Evolutionary conservation across 1,140 invertebrate genomes (phyloP), one percentile per base, ranked within the genome.

Genomic region (Bombus consobrinus): DNA sequence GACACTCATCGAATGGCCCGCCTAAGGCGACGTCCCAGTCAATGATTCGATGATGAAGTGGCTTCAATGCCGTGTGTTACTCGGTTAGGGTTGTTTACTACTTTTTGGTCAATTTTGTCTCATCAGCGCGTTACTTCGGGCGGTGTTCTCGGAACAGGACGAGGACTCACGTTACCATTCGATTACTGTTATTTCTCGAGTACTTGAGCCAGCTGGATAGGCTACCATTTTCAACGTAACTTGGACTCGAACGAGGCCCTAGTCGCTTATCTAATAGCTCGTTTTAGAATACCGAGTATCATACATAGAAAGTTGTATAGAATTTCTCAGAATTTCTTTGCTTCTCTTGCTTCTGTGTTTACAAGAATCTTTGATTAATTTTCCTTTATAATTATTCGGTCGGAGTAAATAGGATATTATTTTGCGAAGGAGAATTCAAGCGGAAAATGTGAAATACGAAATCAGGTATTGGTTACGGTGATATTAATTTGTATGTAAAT

Each of bases 141-240:
- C 77, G 22, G 62, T 37, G 77, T 79, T 68, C 77, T 66, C n/a
- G 77, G 77, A 68, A 79, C 41, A 59, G 41, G 41, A 79, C 32
- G 76, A 43, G 59, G 34, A 62, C 37, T 68, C 62, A 12, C 77
- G 77, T 79, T 79, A 79, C 77, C 77, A 53, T 79, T 68, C 77
- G 77, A 79, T 79, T 47, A 79, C 77, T 79, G 77, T 79, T 79
- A 79, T 79, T 79, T 79, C 77, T 68, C 41, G n/a, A 66, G 62
- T 53, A 79, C 62, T 68, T 47, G 62, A 68, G 41, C 57, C 28
- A 12, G 59, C 39, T 28, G 75, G 22, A 47, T 79, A 79, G 77
- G 62, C 77, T 79, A 79, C 62, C 62, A 79, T 79, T 79, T 66
- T 41, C 41, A 53, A 12, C 77, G 64, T 79, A 41, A 41, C 76